phyloP scores from a whole-genome alignment of 1,140 invertebrate species.

The Hyphantria cunea region DNA sequence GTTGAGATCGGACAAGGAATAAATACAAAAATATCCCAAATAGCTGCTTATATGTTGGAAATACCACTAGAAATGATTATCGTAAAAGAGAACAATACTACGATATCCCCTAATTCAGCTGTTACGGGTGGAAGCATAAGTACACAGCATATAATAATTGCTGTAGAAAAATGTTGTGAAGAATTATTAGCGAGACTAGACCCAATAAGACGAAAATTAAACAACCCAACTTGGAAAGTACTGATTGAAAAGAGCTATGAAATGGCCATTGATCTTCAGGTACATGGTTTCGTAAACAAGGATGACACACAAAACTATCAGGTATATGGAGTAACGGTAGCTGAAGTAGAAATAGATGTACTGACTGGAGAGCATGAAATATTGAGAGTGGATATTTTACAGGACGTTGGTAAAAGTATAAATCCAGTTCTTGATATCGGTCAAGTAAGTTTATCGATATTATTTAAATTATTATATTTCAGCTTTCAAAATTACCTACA shows the following conservation, averaged over 20 bases:
- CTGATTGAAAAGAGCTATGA: constrained; percentile 81
- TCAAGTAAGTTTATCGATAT: constrained; percentile 82
- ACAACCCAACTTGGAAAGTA: constrained; percentile 84
- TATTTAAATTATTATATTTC: no score
- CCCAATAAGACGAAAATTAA: constrained; percentile 82
- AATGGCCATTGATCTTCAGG: constrained; percentile 84
- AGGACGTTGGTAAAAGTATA: constrained; percentile 88
- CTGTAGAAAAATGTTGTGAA: constrained; percentile 73
- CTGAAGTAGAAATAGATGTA: constrained; percentile 90
- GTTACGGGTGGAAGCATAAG: constrained; percentile 83
- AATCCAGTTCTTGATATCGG: constrained; percentile 91
- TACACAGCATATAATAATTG: constrained; percentile 71
- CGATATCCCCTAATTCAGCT: constrained; percentile 77
- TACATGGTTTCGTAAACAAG: constrained; percentile 74
- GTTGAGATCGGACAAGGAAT: constrained; percentile 92
- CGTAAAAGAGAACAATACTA: constrained; percentile 83
- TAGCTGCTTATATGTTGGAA: constrained; percentile 87
- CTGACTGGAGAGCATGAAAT: constrained; percentile 89
- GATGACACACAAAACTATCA: constrained; percentile 81
- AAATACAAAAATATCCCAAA: constrained; percentile 85
- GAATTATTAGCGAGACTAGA: constrained; percentile 82
- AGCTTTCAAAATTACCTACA: no score
- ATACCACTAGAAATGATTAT: constrained; percentile 87
- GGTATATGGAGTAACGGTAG: constrained; percentile 83
- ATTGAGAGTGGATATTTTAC: constrained; percentile 87